Evolutionary conservation across 2,113 vertebrate species (phyloP).

Genomic region (Tursiops truncatus): DNA sequence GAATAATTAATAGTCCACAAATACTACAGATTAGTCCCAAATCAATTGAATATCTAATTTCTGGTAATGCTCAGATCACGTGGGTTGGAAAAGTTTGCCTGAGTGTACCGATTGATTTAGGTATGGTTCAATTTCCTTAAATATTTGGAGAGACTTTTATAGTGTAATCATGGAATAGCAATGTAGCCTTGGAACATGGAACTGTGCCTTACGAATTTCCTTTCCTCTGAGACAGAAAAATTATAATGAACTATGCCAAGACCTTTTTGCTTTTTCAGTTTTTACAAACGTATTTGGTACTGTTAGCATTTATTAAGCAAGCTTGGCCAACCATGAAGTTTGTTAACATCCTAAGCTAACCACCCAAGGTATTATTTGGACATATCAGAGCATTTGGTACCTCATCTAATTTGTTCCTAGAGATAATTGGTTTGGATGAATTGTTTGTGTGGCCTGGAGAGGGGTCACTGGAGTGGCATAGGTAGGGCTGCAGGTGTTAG

Average conservation of each 20-base stretch:
- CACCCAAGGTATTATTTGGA: not conserved
- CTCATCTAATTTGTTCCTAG: not conserved
- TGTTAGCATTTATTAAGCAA: conserved; percentile 6
- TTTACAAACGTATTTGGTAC: not conserved
- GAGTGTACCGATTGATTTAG: not conserved
- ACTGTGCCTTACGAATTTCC: not conserved
- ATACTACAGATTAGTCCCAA: not conserved
- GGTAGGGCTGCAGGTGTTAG: not conserved
- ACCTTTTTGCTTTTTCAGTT: not conserved
- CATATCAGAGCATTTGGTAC: not conserved
- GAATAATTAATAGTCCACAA: not conserved
- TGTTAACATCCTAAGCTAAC: conserved; percentile 1
- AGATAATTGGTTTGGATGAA: not conserved
- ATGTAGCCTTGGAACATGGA: not conserved
- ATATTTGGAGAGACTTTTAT: conserved; percentile 4
- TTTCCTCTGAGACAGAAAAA: conserved; percentile 32
- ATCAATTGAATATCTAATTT: not conserved
- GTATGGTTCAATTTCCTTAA: not conserved
- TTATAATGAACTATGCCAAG: not conserved
- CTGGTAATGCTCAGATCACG: not conserved
- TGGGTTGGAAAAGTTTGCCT: conserved; percentile 2
- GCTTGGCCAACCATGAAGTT: not conserved
- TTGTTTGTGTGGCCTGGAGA: not conserved
- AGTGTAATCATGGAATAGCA: not conserved
- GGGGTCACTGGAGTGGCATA: not conserved